These are phyloP conservation scores for Eutrigla gurnardus DNA, from an alignment of 2,797 vertebrate species.

Conservation along the genomic window DNA sequence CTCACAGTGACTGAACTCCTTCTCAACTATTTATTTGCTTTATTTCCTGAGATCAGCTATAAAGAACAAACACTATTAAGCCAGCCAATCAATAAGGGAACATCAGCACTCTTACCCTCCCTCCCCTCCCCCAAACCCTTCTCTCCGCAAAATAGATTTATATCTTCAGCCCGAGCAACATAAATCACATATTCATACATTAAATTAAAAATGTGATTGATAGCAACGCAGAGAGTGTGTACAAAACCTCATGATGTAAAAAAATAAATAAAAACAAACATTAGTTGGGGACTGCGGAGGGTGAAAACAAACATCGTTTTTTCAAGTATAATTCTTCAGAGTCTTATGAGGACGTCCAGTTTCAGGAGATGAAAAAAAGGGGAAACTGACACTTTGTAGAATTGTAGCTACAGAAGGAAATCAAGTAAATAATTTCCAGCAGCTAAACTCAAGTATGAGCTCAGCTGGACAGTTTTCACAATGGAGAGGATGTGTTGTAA, in stretches of 20 bases:
- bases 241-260: slow-evolving; percentile 68
- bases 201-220: slow-evolving; percentile 88
- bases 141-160: slow-evolving; percentile 84
- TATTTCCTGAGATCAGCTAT: slow-evolving; percentile 88
- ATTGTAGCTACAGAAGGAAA: slow-evolving; percentile 34
- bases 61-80: slow-evolving; percentile 90
- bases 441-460: slow-evolving; percentile 10
- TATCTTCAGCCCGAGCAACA: slow-evolving; percentile 78
- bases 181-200: slow-evolving; percentile 90
- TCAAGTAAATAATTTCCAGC: slow-evolving; percentile 33
- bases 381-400: slow-evolving; percentile 37
- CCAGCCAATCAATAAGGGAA: slow-evolving; percentile 85
- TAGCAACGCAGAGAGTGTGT: slow-evolving; percentile 72
- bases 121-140: slow-evolving; percentile 26
- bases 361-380: slow-evolving; percentile 44
- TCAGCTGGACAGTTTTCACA: slow-evolving; percentile 6
- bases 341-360: slow-evolving; percentile 37
- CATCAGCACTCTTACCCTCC: slow-evolving; percentile 80
- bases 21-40: slow-evolving; percentile 84
- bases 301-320: slow-evolving; percentile 65
- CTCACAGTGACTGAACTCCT: slow-evolving; percentile 74
- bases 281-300: slow-evolving; percentile 66
- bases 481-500: slow-evolving; percentile 5
- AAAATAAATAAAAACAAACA: slow-evolving; percentile 60
- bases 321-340: slow-evolving; percentile 59